Base-by-base conservation (phyloP, 2,888 invertebrate genomes). In the Drosophila gaucha region DNA sequence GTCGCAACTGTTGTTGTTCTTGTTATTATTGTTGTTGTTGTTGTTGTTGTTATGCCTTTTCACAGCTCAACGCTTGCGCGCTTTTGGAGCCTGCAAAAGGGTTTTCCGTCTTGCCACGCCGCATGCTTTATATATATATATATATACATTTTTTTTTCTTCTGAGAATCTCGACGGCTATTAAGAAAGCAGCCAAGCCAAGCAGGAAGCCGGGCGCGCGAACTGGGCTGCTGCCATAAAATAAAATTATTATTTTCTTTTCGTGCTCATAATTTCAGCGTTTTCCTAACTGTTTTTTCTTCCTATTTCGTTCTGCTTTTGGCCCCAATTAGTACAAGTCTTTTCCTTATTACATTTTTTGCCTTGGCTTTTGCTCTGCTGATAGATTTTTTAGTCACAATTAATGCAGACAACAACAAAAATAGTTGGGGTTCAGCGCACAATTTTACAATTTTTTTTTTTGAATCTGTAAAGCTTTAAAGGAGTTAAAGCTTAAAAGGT, bases 101-200 rank as follows among this genome's bases (percentile, higher is more conserved):
- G 82, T 73, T 80, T 56, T 33, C 55, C 55, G 46, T 57, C 66
- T 33, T 72, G 64, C 69, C 62, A 62, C 63, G 39, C 56, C 63
- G 58, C 63, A 54, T 59, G 71, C 71, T 80, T 69, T 70, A 80
- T 24, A 33, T 33, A 50, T 38, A 43, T 16, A 43, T 18, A 44
- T 30, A 51, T 28, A 51, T 30, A 51, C 35, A 35, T 35, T 86
- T 86, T 67, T 86, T 80, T 83, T 86, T 77, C 54, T n/a, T n/a
- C n/a, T n/a, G n/a, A 86, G 82, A 82, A 82, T 77, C 86, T 86
- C 86, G 77, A 79, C 80, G 67, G 84, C 84, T 86, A 83, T 82
- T 82, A 86, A 75, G 84, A 77, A 82, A 74, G 77, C 83, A 65
- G 59, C 41, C 59, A 73, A 55, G 66, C 62, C 50, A 36, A 49